Percentiles rank a stretch among this genome's conserved stretches.
Conservation (phyloP, 2,888 invertebrate species). For the Cyclophora punctaria region DNA sequence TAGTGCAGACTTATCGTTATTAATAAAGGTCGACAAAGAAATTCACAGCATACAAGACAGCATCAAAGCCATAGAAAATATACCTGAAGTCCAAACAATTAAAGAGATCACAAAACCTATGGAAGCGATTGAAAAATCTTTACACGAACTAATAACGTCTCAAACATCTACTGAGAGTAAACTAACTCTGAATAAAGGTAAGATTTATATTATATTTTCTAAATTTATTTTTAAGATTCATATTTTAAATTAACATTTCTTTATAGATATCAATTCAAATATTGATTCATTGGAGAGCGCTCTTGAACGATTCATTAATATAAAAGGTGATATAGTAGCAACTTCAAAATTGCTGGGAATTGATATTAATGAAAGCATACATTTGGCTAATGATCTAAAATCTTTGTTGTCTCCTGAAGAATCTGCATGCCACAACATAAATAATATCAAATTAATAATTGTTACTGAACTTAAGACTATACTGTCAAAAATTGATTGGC, state of each 20-base stretch:
- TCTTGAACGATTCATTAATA: constrained; percentile 32
- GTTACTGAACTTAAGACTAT: constrained; percentile 21
- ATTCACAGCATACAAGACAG: constrained; percentile 48
- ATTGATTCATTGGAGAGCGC: constrained; percentile 37
- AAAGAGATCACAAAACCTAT: constrained; percentile 41
- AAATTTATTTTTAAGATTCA: neutral
- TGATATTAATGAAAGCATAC: constrained; percentile 26
- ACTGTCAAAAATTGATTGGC: constrained; percentile 37
- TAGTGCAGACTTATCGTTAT: constrained; percentile 38
- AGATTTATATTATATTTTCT: constrained; percentile 16
- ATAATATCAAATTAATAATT: constrained; percentile 25
- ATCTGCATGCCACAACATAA: constrained; percentile 8
- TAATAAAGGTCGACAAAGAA: constrained; percentile 48
- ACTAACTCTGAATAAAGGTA: constrained; percentile 37
- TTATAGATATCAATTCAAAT: constrained; percentile 51
- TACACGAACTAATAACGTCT: constrained; percentile 32
- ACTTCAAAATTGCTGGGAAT: constrained; percentile 18
- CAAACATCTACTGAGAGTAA: constrained; percentile 23
- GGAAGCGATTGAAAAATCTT: constrained; percentile 40
- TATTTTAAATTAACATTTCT: constrained; percentile 13
- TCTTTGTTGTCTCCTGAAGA: constrained; percentile 12
- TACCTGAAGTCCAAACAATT: constrained; percentile 25
- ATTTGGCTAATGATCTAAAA: constrained; percentile 30
- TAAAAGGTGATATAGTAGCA: constrained; percentile 26
- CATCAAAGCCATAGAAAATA: constrained; percentile 43